A percentile compares a stretch with the other conserved stretches of the same genome.
phyloP scores from a whole-genome alignment of 1,140 invertebrate genomes.

The Drosophila oshimai region DNA sequence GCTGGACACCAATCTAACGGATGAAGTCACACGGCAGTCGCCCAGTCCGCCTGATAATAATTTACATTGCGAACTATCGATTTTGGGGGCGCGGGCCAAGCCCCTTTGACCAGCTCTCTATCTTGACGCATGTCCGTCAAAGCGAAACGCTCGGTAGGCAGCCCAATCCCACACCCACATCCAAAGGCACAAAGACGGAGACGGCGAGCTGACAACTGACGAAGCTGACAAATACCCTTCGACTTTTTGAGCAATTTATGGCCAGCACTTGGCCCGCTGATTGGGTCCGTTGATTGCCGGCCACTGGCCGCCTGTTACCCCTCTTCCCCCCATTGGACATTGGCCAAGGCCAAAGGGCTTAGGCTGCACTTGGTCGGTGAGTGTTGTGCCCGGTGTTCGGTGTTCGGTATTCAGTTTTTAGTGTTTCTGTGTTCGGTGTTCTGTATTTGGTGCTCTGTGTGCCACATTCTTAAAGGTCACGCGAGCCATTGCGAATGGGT shows the following conservation, averaged over 20 bases:
- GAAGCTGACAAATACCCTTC: slow-evolving; percentile 77
- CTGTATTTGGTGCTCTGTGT: slow-evolving; percentile 22
- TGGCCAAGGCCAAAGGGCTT: slow-evolving; percentile 69
- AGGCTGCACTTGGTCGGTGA: slow-evolving; percentile 36
- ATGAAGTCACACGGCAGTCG: slow-evolving; percentile 62
- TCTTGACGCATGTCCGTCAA: slow-evolving; percentile 77
- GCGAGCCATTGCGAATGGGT: slow-evolving; percentile 26
- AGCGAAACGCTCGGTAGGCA: slow-evolving; percentile 30
- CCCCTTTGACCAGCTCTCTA: slow-evolving; percentile 43
- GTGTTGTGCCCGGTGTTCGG: background rate
- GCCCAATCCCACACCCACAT: no score
- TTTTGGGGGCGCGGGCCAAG: slow-evolving; percentile 46
- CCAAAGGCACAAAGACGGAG: slow-evolving; percentile 28
- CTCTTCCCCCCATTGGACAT: slow-evolving; percentile 12
- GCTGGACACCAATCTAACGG: slow-evolving; percentile 37
- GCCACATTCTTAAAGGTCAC: slow-evolving; percentile 65
- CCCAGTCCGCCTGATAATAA: slow-evolving; percentile 55
- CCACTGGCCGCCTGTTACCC: slow-evolving; percentile 25
- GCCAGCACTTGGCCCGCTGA: slow-evolving; percentile 67
- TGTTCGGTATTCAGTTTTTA: background rate
- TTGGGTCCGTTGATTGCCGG: slow-evolving; percentile 67
- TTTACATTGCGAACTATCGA: slow-evolving; percentile 77
- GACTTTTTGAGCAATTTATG: slow-evolving; percentile 76
- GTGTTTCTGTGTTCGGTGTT: background rate
- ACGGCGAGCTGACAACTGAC: slow-evolving; percentile 48